A percentile compares a stretch with the other conserved stretches of the same genome.
Evolutionary conservation across 2,888 invertebrate species (phyloP).

Genomic region (Apamea sordens): DNA sequence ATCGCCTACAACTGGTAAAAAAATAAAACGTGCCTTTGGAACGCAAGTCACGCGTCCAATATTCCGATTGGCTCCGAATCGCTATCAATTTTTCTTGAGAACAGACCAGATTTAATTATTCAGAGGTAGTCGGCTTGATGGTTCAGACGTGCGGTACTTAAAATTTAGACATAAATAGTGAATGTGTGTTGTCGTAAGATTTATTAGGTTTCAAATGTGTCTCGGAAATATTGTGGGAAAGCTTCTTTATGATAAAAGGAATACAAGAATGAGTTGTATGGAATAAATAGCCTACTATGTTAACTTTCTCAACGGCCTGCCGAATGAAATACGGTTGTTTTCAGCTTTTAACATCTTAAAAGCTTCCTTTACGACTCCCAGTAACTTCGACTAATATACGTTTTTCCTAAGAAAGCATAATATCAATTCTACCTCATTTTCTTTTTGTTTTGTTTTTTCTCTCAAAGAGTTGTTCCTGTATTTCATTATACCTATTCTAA

Average conservation of each 20-base stretch:
- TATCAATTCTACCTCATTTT: background rate
- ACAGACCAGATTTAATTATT: slow-evolving; percentile 84
- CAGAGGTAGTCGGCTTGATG: slow-evolving; percentile 70
- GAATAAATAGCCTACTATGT: background rate
- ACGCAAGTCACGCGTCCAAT: slow-evolving; percentile 83
- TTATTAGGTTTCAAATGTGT: slow-evolving; percentile 44
- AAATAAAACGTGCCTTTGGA: slow-evolving; percentile 71
- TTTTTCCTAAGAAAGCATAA: slow-evolving; percentile 6
- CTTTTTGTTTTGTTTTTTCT: background rate
- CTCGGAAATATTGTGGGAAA: slow-evolving; percentile 34
- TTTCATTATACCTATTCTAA: background rate
- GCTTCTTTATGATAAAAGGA: slow-evolving; percentile 21
- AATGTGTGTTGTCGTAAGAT: slow-evolving; percentile 43
- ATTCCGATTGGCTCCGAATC: slow-evolving; percentile 84
- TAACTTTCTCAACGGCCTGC: background rate
- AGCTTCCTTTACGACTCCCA: slow-evolving; percentile 19
- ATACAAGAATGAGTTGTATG: slow-evolving; percentile 31
- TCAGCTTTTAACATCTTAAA: slow-evolving; percentile 23
- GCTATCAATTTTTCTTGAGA: slow-evolving; percentile 86
- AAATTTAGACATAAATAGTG: slow-evolving; percentile 54
- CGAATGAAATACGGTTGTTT: background rate
- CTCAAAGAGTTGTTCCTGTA: background rate
- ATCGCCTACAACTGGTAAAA: slow-evolving; percentile 70
- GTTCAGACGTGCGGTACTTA: slow-evolving; percentile 62
- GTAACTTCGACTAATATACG: slow-evolving; percentile 2